Evolutionary conservation across 2,797 vertebrate genomes (phyloP).

Genomic region (Lagocephalus sceleratus): DNA sequence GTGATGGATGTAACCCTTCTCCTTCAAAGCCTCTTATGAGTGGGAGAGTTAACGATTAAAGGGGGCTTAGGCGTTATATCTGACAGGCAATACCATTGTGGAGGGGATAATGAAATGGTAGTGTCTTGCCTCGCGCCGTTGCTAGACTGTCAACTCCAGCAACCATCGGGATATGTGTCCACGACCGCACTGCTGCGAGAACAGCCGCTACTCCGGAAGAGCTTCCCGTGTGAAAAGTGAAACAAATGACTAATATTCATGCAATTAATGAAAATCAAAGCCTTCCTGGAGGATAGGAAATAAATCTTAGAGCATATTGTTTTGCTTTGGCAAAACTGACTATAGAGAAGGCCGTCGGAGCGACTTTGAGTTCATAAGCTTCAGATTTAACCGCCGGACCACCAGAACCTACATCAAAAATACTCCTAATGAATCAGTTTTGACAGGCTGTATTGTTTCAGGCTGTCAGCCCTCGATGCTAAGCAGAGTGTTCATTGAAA

Average conservation of each 20-base stretch:
- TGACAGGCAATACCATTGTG: slow-evolving; percentile 4
- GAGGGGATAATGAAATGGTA: slow-evolving; percentile 3
- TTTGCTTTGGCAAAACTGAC: slow-evolving; percentile 22
- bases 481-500: slow-evolving; percentile 14
- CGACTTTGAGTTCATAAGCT: slow-evolving; percentile 19
- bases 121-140: not conserved
- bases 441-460: slow-evolving; percentile 24
- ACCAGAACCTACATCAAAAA: slow-evolving; percentile 25
- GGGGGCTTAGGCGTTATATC: not conserved
- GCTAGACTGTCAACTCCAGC: not conserved
- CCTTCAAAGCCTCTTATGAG: slow-evolving; percentile 19
- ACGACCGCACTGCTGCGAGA: not conserved
- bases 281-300: slow-evolving; percentile 14
- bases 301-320: slow-evolving; percentile 13
- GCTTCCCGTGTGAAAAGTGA: slow-evolving; percentile 1
- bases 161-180: too few relatives aligned
- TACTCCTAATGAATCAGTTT: slow-evolving; percentile 28
- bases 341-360: slow-evolving; percentile 6
- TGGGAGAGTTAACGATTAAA: not conserved
- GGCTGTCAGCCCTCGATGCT: slow-evolving; percentile 5
- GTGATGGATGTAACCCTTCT: slow-evolving; percentile 22
- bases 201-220: slow-evolving; percentile 1
- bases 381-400: slow-evolving; percentile 23
- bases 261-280: slow-evolving; percentile 27
- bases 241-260: not conserved